Evolutionary conservation across 1,140 invertebrate species (phyloP).

Genomic region (Drosophila cardini): DNA sequence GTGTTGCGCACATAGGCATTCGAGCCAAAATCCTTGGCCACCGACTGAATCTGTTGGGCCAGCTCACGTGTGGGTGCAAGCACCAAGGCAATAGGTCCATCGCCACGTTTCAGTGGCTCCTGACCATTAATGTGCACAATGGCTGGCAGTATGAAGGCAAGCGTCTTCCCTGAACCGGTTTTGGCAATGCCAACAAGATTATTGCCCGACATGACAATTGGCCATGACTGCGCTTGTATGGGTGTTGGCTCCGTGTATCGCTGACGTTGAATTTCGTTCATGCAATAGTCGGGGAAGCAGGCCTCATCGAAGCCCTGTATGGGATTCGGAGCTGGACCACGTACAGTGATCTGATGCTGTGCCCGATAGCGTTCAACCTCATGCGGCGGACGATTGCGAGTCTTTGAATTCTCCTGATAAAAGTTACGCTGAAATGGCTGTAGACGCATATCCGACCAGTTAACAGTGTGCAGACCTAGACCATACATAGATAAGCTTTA

Average conservation of each 20-base stretch:
- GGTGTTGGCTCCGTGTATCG: conserved; percentile 92
- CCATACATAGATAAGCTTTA: background rate
- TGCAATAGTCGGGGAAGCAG: conserved; percentile 92
- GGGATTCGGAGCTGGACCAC: conserved; percentile 91
- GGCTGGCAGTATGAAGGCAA: conserved; percentile 91
- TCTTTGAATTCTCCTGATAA: conserved; percentile 92
- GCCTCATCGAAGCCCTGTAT: conserved; percentile 92
- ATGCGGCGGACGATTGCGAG: conserved; percentile 88
- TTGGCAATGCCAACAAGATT: conserved; percentile 97
- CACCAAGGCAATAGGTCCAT: conserved; percentile 95
- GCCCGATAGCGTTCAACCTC: conserved; percentile 91
- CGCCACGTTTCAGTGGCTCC: conserved; percentile 90
- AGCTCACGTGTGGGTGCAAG: conserved; percentile 97
- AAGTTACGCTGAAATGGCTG: conserved; percentile 97
- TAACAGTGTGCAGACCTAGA: conserved; percentile 56
- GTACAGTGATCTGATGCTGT: conserved; percentile 91
- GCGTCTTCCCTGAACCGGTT: conserved; percentile 95
- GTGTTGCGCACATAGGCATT: conserved; percentile 93
- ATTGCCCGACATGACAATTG: conserved; percentile 94
- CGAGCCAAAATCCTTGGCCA: conserved; percentile 94
- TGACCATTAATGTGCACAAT: conserved; percentile 97
- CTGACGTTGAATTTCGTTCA: conserved; percentile 87
- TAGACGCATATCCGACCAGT: conserved; percentile 86
- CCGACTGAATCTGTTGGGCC: conserved; percentile 97
- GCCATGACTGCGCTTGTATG: conserved; percentile 95